Evolutionary conservation across 2,888 invertebrate genomes (phyloP).

Genomic region (Oxyscelio sp.): DNA sequence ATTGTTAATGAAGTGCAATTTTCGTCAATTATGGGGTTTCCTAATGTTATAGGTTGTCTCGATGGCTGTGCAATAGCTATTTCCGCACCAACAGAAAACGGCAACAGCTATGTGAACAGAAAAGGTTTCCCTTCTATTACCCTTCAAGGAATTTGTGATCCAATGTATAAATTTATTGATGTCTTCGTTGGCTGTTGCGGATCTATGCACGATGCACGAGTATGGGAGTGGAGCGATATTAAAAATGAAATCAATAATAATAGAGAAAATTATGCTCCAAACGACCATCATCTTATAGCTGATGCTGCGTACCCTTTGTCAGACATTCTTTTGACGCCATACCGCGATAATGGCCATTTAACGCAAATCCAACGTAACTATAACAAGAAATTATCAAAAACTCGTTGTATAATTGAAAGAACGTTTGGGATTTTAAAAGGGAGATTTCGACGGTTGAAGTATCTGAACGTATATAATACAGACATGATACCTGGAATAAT

Average conservation of each 20-base stretch:
- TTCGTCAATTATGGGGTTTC: slow-evolving; percentile 25
- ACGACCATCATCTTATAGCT: slow-evolving; percentile 23
- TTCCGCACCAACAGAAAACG: neutral
- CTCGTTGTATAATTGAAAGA: neutral
- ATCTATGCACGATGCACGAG: slow-evolving; percentile 49
- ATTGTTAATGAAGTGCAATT: slow-evolving; percentile 1
- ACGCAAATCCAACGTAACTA: neutral
- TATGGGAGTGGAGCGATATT: slow-evolving; percentile 42
- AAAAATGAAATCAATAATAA: neutral
- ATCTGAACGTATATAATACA: neutral
- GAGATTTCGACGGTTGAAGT: neutral
- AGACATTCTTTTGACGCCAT: neutral
- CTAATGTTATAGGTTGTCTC: slow-evolving; percentile 24
- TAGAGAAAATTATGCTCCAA: neutral
- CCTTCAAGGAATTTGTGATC: slow-evolving; percentile 31
- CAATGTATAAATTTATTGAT: slow-evolving; percentile 25
- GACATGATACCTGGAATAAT: slow-evolving; percentile 28
- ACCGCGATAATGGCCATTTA: slow-evolving; percentile 5
- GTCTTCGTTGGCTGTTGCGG: slow-evolving; percentile 48
- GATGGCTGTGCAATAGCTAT: slow-evolving; percentile 34
- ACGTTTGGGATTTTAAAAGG: neutral
- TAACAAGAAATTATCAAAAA: neutral
- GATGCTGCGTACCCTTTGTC: slow-evolving; percentile 21
- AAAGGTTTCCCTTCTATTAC: slow-evolving; percentile 38
- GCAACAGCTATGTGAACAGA: slow-evolving; percentile 33